Evolutionary conservation across 2,888 invertebrate genomes (phyloP).

Genomic region (Ectropis crepuscularia): DNA sequence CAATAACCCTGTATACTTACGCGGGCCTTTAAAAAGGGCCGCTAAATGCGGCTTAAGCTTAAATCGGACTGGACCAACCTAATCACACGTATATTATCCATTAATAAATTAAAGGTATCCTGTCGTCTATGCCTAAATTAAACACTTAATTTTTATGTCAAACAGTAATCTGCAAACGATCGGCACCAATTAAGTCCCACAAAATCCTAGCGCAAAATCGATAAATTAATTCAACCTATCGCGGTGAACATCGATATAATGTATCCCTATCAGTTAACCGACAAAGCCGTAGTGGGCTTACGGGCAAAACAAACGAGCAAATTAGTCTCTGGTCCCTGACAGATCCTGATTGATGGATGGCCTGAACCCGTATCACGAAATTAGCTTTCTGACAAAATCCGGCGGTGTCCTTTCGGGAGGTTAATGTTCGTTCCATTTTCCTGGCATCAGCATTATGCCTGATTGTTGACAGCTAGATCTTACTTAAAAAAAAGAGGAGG

Average conservation of each 20-base stretch:
- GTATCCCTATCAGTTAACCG: conserved; percentile 45
- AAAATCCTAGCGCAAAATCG: background rate
- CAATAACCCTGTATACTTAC: no score
- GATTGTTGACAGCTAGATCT: no score
- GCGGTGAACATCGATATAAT: conserved; percentile 25
- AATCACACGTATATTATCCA: no score
- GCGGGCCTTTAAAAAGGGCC: no score
- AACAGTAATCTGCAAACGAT: no score
- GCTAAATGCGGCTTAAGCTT: no score
- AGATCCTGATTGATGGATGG: conserved; percentile 82
- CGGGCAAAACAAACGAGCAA: conserved; percentile 81
- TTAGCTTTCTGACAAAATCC: conserved; percentile 73
- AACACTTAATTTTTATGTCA: no score
- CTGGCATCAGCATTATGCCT: background rate
- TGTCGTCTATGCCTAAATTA: no score
- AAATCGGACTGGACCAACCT: no score
- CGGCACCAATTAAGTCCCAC: background rate
- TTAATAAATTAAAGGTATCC: no score
- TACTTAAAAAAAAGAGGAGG: no score
- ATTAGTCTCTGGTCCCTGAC: conserved; percentile 75
- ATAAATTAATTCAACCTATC: conserved; percentile 3
- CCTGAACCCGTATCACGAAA: conserved; percentile 64
- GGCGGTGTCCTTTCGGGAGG: conserved; percentile 48
- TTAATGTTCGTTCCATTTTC: conserved; percentile 1
- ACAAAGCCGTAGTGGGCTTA: conserved; percentile 68